phyloP scores from a whole-genome alignment of 2,888 invertebrate species.

The Polylopha cassiicola region DNA sequence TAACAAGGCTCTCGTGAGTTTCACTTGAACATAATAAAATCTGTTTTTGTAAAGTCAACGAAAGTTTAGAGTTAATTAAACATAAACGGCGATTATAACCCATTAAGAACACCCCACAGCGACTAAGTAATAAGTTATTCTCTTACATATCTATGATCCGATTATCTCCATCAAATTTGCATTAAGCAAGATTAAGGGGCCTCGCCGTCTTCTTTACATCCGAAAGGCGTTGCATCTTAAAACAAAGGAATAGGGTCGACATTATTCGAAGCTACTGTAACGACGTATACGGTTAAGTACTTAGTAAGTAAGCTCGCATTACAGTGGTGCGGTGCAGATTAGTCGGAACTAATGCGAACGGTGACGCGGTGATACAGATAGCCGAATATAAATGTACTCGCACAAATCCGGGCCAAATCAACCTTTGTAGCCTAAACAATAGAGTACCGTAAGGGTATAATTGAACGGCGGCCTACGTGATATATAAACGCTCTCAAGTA shows the following conservation, averaged over 20 bases:
- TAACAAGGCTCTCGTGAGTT: no score
- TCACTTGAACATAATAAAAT: no score
- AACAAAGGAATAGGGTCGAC: slow-evolving; percentile 1
- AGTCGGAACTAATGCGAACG: slow-evolving; percentile 17
- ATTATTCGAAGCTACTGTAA: neutral
- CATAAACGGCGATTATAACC: slow-evolving; percentile 6
- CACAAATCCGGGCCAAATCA: neutral
- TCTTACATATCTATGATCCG: slow-evolving; percentile 11
- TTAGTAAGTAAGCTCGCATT: slow-evolving; percentile 8
- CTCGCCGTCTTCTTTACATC: neutral
- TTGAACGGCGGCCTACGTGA: no score
- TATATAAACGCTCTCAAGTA: no score
- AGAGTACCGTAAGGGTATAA: slow-evolving; percentile 6
- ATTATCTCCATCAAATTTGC: slow-evolving; percentile 19
- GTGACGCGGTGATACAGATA: slow-evolving; percentile 2
- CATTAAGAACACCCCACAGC: slow-evolving; percentile 3
- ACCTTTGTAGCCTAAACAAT: no score
- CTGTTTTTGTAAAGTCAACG: no score
- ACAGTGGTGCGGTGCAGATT: slow-evolving; percentile 13
- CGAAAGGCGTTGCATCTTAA: neutral
- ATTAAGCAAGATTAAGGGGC: slow-evolving; percentile 13
- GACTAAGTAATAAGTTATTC: slow-evolving; percentile 17
- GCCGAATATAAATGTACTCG: slow-evolving; percentile 2
- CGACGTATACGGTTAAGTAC: slow-evolving; percentile 3
- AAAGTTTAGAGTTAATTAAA: slow-evolving; percentile 3